phyloP scores from a whole-genome alignment of 2,888 invertebrate genomes.

The Macrosiphum euphorbiae region DNA sequence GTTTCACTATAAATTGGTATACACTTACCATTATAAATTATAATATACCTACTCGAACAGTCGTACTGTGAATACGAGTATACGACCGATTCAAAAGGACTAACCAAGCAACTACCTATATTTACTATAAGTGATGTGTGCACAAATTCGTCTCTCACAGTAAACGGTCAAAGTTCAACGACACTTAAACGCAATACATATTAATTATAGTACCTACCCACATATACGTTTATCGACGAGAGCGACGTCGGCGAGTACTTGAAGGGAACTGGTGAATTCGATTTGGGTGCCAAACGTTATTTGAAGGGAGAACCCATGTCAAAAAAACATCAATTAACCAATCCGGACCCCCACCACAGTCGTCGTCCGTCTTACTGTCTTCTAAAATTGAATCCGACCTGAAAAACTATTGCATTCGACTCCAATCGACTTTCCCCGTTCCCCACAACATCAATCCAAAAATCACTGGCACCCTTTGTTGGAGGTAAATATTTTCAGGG shows the following conservation, averaged over 20 bases:
- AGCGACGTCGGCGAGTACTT: neutral
- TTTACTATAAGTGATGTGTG: neutral
- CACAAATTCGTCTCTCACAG: neutral
- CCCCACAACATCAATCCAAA: neutral
- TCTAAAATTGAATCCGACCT: constrained; percentile 13
- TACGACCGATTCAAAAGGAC: neutral
- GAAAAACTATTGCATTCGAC: constrained; percentile 22
- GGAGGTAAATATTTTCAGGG: neutral
- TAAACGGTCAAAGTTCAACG: neutral
- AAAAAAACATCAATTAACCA: constrained; percentile 34
- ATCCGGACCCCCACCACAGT: neutral
- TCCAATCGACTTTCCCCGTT: neutral
- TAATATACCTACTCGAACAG: neutral
- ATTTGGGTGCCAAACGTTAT: neutral
- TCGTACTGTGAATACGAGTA: neutral
- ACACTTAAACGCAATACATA: neutral
- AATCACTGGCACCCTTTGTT: neutral
- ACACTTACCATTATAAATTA: neutral
- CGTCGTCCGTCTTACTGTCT: neutral
- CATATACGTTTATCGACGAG: neutral
- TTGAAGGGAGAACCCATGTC: neutral
- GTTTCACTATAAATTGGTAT: neutral
- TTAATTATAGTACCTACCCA: neutral
- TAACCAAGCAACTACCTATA: neutral
- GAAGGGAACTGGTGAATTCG: neutral